These are phyloP conservation scores for Eubucco bourcierii DNA, from an alignment of 2,113 vertebrate species.

Conservation along the genomic window DNA sequence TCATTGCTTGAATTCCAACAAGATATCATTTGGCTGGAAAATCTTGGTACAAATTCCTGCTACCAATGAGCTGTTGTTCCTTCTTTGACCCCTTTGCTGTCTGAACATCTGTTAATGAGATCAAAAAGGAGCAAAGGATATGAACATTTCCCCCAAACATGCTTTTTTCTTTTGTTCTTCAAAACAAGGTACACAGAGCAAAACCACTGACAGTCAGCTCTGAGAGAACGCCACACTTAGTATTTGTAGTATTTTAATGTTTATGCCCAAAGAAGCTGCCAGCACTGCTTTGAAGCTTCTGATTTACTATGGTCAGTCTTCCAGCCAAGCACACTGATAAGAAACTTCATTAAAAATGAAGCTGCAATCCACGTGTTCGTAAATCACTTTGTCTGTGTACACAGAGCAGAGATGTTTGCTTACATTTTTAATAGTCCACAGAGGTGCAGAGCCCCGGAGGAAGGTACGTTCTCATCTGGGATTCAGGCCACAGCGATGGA, in stretches of 20 bases:
- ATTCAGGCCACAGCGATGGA: neutral
- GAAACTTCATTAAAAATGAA: slow-evolving; percentile 39
- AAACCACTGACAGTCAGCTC: neutral
- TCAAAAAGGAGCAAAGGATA: neutral
- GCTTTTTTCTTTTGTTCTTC: neutral
- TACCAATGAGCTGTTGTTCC: neutral
- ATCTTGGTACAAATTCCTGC: neutral
- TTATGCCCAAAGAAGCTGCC: neutral
- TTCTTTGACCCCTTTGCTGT: neutral
- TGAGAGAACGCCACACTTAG: neutral
- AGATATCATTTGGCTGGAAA: neutral
- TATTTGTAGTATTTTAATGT: neutral
- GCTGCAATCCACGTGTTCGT: neutral
- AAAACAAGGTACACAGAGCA: neutral
- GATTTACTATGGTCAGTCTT: slow-evolving; percentile 6
- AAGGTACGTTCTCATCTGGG: neutral
- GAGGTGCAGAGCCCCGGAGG: neutral
- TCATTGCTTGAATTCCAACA: neutral
- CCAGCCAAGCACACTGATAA: neutral
- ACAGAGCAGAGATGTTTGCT: neutral
- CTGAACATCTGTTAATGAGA: neutral
- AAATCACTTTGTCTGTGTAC: neutral
- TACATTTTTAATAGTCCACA: neutral
- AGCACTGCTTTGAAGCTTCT: neutral
- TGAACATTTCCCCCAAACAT: neutral